These are phyloP conservation scores for Hoplostethus mediterraneus DNA, from an alignment of 2,797 vertebrate species.

Conservation along the genomic window DNA sequence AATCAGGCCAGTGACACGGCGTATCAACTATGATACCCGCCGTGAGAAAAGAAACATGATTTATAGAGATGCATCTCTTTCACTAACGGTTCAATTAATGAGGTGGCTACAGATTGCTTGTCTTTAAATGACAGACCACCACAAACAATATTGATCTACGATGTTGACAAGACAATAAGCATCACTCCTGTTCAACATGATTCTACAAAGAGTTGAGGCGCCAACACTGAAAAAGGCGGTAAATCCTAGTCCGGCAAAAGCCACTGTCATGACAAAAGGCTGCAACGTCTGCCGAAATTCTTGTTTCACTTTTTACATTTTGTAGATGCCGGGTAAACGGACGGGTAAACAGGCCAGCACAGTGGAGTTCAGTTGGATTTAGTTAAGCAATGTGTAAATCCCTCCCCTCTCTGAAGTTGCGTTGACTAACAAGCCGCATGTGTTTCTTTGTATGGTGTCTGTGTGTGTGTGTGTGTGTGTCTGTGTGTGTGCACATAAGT, in stretches of 20 bases:
- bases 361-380: background rate
- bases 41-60: background rate
- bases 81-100: no score
- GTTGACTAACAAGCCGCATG: background rate
- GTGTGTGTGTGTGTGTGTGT: background rate
- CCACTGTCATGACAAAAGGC: background rate
- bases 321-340: background rate
- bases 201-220: no score
- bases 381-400: constrained; percentile 1
- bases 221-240: background rate
- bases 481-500: background rate
- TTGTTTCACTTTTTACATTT: background rate
- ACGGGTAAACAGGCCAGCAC: background rate
- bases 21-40: background rate
- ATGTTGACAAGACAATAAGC: constrained; percentile 10
- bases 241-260: background rate
- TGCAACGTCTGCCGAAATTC: background rate
- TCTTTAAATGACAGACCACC: background rate
- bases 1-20: background rate
- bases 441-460: background rate
- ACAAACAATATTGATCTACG: constrained; percentile 1
- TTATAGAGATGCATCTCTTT: no score
- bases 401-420: background rate
- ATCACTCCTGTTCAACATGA: constrained; percentile 3
- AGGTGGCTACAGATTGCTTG: no score